Evolutionary conservation across 2,888 invertebrate species (phyloP).

Genomic region (Caenorhabditis sp.): DNA sequence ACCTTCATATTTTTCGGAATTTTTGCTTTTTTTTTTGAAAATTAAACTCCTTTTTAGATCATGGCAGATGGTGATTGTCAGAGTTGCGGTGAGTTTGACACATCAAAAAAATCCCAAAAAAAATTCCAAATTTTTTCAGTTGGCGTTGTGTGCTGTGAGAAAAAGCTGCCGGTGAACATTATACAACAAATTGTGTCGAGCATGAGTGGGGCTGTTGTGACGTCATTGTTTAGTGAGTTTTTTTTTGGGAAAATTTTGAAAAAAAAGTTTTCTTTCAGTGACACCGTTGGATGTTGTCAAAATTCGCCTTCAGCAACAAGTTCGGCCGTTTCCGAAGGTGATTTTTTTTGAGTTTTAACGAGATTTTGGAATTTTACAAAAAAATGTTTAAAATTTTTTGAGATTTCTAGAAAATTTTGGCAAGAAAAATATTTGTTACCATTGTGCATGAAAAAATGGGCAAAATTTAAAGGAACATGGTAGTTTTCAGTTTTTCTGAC

Average conservation of each 20-base stretch:
- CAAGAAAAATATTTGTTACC: too few species aligned
- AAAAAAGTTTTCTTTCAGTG: slow-evolving; percentile 58
- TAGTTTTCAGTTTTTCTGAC: too few species aligned
- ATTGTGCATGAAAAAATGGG: too few species aligned
- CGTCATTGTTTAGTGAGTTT: slow-evolving; percentile 57
- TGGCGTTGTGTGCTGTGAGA: not conserved
- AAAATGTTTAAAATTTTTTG: too few species aligned
- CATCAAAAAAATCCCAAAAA: not conserved
- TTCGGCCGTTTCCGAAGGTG: slow-evolving; percentile 77
- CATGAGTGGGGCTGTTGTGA: slow-evolving; percentile 59
- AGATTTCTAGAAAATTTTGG: too few species aligned
- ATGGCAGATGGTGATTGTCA: not conserved
- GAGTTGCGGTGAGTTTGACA: slow-evolving; percentile 11
- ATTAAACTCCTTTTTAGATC: too few species aligned
- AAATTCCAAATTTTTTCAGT: too few species aligned
- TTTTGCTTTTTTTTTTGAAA: not conserved
- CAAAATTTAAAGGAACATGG: too few species aligned
- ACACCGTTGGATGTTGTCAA: slow-evolving; percentile 99
- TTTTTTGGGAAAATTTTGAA: not conserved
- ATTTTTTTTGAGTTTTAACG: slow-evolving; percentile 72
- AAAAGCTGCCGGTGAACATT: slow-evolving; percentile 13
- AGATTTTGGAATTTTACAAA: too few species aligned
- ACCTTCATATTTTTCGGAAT: slow-evolving; percentile 1
- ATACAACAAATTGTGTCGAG: slow-evolving; percentile 54
- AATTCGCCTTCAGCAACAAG: slow-evolving; percentile 92